Base-by-base conservation (phyloP, 2,113 vertebrate species). In the Cinclus cinclus region DNA sequence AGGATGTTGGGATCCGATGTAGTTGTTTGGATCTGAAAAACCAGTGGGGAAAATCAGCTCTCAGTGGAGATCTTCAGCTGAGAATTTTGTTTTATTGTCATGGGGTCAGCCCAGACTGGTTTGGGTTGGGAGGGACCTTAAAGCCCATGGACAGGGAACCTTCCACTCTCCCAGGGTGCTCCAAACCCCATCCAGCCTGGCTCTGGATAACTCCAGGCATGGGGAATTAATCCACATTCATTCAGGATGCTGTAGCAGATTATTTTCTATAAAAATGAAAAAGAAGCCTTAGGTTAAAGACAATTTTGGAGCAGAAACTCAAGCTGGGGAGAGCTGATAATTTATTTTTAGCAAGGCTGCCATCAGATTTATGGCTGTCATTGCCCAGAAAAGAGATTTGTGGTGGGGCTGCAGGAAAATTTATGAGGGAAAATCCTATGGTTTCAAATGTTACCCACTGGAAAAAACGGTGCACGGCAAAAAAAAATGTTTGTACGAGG, bases 401-500 rank as follows among this genome's bases (percentile, higher is more conserved):
- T 88, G 71, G 60, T 94, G 63, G 56, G 21, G 55, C 8, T 68
- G 39, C 82, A 75, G 14, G 81, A 50, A 59, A 81, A 87, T 91
- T 87, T 90, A 93, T 87, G 94, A 62, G 92, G 78, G 90, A 89
- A 97, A 97, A 96, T 95, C 53, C 60, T 11, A 74, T 46, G 91
- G 59, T 93, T 91, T 24, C 52, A 49, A 85, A 76, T 64, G 68
- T 84, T 83, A 20, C 65, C 95, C 35, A 63, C 83, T 94, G 85
- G 87, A 93, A 91, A 95, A 94, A 95, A 86, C 52, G 41, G 9
- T 27, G 49, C 60, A 17, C 65, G 79, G 92, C 78, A 93, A 77
- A 95, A 94, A 97, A 77, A 50, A 78, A 74, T 47, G 37, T 64
- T 85, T 97, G 58, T 80, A 50, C 87, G n/a, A 88, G 87, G 85